Percentiles rank a stretch among this genome's conserved stretches.
These are phyloP conservation scores for Ramazzottius varieornatus DNA, from an alignment of 2,888 invertebrate species.

Conservation along the genomic window DNA sequence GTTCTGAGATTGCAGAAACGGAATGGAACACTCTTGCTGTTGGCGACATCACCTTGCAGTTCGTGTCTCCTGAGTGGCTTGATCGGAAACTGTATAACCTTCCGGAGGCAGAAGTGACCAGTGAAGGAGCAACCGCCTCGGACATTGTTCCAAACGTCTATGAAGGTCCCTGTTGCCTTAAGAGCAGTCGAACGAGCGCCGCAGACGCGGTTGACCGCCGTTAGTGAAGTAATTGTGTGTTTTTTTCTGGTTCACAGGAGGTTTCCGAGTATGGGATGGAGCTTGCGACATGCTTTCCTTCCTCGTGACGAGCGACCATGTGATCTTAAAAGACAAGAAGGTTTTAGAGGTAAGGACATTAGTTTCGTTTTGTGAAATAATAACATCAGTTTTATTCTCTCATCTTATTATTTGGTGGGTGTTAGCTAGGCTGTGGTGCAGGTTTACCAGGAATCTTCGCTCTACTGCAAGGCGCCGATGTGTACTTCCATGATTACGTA, in stretches of 20 bases:
- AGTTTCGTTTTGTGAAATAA: background rate
- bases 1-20: background rate
- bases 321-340: background rate
- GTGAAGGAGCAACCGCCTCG: too few species aligned
- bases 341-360: background rate
- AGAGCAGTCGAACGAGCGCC: too few species aligned
- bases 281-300: background rate
- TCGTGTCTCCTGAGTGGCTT: background rate
- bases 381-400: background rate
- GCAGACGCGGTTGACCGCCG: too few species aligned
- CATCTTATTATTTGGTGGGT: slow-evolving; percentile 5
- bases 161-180: background rate
- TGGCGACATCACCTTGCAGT: background rate
- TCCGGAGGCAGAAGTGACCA: background rate
- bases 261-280: slow-evolving; percentile 2
- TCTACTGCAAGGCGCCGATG: slow-evolving; percentile 36
- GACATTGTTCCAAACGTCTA: background rate
- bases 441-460: slow-evolving; percentile 62
- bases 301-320: background rate
- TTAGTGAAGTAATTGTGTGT: too few species aligned
- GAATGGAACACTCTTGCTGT: background rate
- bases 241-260: background rate
- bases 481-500: slow-evolving; percentile 83
- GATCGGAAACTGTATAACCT: background rate
- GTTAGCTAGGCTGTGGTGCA: slow-evolving; percentile 57